These are phyloP conservation scores for Drosophila athabasca DNA, from an alignment of 1,140 invertebrate genomes.

Conservation along the genomic window DNA sequence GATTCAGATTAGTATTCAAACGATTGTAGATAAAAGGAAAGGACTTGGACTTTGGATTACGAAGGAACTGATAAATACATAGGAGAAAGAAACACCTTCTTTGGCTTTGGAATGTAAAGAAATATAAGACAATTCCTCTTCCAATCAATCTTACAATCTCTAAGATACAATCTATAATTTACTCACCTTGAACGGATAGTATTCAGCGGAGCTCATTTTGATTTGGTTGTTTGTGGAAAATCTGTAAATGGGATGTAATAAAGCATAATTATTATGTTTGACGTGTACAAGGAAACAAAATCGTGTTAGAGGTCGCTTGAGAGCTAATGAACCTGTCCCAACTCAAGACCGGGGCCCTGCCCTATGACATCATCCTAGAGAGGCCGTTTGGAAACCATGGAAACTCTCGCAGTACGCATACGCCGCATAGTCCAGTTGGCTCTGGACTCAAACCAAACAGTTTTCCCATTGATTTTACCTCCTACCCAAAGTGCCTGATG, in stretches of 20 bases:
- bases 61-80: no score
- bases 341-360: constrained; percentile 17
- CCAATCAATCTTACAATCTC: not conserved
- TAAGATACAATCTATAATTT: not conserved
- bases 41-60: no score
- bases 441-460: constrained; percentile 24
- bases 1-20: not conserved
- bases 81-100: no score
- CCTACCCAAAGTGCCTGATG: constrained; percentile 25
- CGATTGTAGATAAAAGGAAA: no score
- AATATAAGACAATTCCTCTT: no score
- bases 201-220: constrained; percentile 83
- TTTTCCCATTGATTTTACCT: constrained; percentile 36
- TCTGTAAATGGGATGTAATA: constrained; percentile 59
- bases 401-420: constrained; percentile 52
- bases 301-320: not conserved
- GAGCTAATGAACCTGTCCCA: constrained; percentile 16
- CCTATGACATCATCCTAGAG: constrained; percentile 58
- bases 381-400: not conserved
- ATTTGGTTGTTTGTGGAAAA: constrained; percentile 48
- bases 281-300: constrained; percentile 17
- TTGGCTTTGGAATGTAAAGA: no score
- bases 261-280: constrained; percentile 41
- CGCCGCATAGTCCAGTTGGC: constrained; percentile 55
- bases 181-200: constrained; percentile 84